Percentiles rank a stretch among this genome's conserved stretches.
Evolutionary conservation across 1,140 invertebrate species (phyloP).

Genomic region (Geopemphigus sp.): DNA sequence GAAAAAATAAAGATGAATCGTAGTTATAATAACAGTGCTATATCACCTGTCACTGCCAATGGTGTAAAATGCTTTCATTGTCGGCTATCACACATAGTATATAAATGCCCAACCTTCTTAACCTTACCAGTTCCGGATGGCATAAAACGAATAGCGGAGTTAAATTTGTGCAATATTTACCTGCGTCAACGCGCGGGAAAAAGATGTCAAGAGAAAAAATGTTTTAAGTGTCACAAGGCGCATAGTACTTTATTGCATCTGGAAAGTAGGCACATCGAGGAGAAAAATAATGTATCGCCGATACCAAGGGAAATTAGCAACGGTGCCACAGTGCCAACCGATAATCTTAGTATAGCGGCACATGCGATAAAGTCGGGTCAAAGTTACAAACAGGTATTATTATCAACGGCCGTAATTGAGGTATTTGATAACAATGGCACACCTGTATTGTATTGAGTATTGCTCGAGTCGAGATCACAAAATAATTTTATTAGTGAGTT

Average conservation of each 20-base stretch:
- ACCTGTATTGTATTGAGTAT: neutral
- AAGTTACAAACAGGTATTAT: neutral
- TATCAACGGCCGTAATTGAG: neutral
- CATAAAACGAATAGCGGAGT: neutral
- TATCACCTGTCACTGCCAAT: neutral
- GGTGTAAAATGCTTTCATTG: too few relatives aligned
- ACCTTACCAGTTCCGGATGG: neutral
- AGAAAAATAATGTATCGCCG: too few relatives aligned
- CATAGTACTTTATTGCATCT: too few relatives aligned
- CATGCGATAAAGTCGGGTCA: neutral
- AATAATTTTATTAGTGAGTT: conserved; percentile 1
- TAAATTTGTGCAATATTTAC: too few relatives aligned
- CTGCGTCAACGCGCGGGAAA: neutral
- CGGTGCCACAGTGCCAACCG: too few relatives aligned
- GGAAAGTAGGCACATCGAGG: too few relatives aligned
- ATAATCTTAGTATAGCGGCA: too few relatives aligned
- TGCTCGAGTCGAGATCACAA: neutral
- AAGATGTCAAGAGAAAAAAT: neutral
- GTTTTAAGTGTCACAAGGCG: neutral
- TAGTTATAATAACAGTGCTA: too few relatives aligned
- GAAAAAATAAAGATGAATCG: too few relatives aligned
- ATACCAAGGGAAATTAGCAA: neutral
- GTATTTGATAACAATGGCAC: neutral
- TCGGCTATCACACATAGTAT: neutral
- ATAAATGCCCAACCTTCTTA: neutral